Evolutionary conservation across 1,140 invertebrate species (phyloP), one percentile per base, ranked within the genome.

Genomic region (Mizuhopecten yessoensis): DNA sequence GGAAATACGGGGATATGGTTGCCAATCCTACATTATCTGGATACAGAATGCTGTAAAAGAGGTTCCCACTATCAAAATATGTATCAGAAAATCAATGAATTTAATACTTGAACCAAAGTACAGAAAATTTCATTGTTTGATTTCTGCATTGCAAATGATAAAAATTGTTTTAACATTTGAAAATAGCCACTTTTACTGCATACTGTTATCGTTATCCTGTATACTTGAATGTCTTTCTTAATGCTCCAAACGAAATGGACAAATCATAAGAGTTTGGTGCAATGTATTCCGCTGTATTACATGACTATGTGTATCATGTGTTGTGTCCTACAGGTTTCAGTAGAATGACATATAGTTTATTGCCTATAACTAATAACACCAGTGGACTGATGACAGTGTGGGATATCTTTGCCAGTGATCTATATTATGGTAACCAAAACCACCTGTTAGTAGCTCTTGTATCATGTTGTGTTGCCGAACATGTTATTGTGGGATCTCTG

Each of bases 11-110:
- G 3, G n/a, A 29, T n/a, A 7, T n/a, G 57, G 57, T 29, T 29
- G 57, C 23, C 57, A 75, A n/a, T 75, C 57, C 29, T n/a, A 75
- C n/a, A 7, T 7, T 39, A 39, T 39, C 5, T 29, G 57, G 57
- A 75, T 17, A 75, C n/a, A 75, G 57, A 75, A 75, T 75, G 57
- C 57, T 75, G 57, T 75, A 75, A 75, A 75, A 75, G 57, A 75
- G 57, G 57, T 75, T 75, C 57, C n/a, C 23, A 29, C 57, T n/a
- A 1, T 75, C 17, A 29, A 7, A 7, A 39, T 39, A 39, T 39
- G 36, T 29, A 75, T 75, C 17, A 17, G 17, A n/a, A 75, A 7
- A n/a, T 29, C 57, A n/a, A n/a, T 75, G 57, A 75, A 29, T 17
- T 75, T 75, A 13, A 45, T 17, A 45, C 42, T 45, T 75, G 1